These are phyloP conservation scores for Erethizon dorsatum DNA, from an alignment of 2,797 vertebrate species.

Conservation along the genomic window DNA sequence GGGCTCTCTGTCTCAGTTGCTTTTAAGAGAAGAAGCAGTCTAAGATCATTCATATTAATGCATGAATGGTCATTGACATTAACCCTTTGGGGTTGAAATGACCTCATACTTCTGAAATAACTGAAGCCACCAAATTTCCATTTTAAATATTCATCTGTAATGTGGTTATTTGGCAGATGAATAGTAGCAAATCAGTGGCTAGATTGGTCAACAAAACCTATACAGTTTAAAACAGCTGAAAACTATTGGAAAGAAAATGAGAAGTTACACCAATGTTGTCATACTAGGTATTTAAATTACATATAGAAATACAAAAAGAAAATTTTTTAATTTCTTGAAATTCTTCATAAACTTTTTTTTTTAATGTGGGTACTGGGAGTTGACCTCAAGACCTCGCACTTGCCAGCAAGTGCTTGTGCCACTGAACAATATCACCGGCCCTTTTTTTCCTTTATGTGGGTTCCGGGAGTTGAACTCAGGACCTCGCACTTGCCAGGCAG, in stretches of 20 bases:
- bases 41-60: not conserved
- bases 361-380: too few species aligned
- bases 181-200: not conserved
- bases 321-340: constrained; percentile 3
- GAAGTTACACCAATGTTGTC: not conserved
- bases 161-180: not conserved
- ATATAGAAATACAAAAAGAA: constrained; percentile 27
- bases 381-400: too few species aligned
- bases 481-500: too few species aligned
- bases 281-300: constrained; percentile 19
- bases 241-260: not conserved
- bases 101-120: not conserved
- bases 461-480: too few species aligned
- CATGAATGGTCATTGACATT: not conserved
- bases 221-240: constrained; percentile 39
- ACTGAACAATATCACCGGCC: too few species aligned
- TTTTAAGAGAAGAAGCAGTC: not conserved
- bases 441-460: too few species aligned
- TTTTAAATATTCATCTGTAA: constrained; percentile 28
- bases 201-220: not conserved
- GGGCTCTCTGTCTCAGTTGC: not conserved
- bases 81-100: not conserved
- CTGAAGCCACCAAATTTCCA: not conserved
- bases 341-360: constrained; percentile 7
- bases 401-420: too few species aligned